These are phyloP conservation scores for Phoxinus phoxinus DNA, from an alignment of 2,113 vertebrate genomes.

Conservation along the genomic window DNA sequence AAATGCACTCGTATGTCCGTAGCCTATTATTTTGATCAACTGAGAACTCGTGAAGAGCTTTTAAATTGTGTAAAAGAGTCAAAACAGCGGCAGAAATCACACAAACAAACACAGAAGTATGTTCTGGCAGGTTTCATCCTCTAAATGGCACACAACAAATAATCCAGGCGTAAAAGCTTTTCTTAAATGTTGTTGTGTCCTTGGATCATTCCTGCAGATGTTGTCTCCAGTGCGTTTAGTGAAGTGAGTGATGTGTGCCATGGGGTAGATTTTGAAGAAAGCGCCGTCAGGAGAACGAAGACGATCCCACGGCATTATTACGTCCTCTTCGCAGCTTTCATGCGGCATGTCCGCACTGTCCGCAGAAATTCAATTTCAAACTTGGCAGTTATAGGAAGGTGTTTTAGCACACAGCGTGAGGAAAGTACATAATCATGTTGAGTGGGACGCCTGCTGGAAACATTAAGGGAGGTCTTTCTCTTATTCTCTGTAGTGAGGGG, in stretches of 20 bases:
- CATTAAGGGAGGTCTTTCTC: not conserved
- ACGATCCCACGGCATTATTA: not conserved
- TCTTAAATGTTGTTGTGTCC: not conserved
- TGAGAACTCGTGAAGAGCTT: too few relatives aligned
- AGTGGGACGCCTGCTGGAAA: not conserved
- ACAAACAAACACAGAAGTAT: not conserved
- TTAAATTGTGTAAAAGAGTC: too few relatives aligned
- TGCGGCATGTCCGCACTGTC: not conserved
- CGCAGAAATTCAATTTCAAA: not conserved
- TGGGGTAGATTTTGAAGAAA: not conserved
- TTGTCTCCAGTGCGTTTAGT: not conserved
- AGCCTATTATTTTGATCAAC: too few relatives aligned
- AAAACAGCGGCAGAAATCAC: too few relatives aligned
- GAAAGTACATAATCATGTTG: conserved; percentile 21
- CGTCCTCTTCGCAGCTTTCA: not conserved
- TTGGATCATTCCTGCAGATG: not conserved
- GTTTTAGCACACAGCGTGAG: conserved; percentile 49
- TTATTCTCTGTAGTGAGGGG: not conserved
- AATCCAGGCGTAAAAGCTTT: not conserved
- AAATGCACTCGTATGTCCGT: too few relatives aligned
- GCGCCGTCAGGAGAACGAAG: not conserved
- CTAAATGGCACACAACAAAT: not conserved
- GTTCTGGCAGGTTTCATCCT: not conserved
- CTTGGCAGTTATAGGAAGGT: conserved; percentile 28
- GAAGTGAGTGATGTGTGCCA: not conserved